Evolutionary conservation across 2,888 invertebrate species (phyloP), one percentile per base, ranked within the genome.

Genomic region (Tetranychus truncatus): DNA sequence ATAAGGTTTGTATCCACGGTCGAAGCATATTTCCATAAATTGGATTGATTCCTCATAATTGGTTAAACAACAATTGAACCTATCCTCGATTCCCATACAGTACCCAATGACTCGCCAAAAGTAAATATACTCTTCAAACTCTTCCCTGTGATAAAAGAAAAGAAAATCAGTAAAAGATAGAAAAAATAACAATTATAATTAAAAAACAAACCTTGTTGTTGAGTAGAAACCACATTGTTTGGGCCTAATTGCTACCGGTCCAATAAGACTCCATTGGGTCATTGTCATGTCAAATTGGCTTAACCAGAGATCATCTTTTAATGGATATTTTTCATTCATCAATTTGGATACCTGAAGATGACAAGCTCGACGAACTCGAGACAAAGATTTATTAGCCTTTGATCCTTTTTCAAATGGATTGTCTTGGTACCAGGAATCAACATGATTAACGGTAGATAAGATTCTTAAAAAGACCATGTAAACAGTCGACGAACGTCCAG

Each of bases 211-310:
- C 45, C 45, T 72, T n/a, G 11, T 76, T 18, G 75, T 76, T 7
- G 45, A 34, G 45, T 75, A 72, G 66, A 76, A 76, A 9, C 67
- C 76, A 75, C 76, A 76, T 24, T 76, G 66, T 73, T 76, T 71
- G 9, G 76, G 76, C 46, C 75, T 72, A 71, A 76, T 75, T 7
- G 75, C 76, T 0, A 88, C 84, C 78, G 88, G 88, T 0, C 92
- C 93, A 81, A 93, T 87, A 81, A 94, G 93, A 5, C 91, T 92
- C 81, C 91, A 91, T 82, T 91, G 91, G 0, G 94, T 92, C n/a
- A 93, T 82, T 0, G 89, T 89, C 86, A 95, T 87, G 81, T 93
- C 92, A 78, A 89, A 86, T 82, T 95, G 94, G 0, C 88, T 88
- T 65, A 92, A 88, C 69, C 85, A 78, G 4, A 77, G 67, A 21